Conservation (phyloP, 1,140 invertebrate genomes). For the Listronotus bonariensis region DNA sequence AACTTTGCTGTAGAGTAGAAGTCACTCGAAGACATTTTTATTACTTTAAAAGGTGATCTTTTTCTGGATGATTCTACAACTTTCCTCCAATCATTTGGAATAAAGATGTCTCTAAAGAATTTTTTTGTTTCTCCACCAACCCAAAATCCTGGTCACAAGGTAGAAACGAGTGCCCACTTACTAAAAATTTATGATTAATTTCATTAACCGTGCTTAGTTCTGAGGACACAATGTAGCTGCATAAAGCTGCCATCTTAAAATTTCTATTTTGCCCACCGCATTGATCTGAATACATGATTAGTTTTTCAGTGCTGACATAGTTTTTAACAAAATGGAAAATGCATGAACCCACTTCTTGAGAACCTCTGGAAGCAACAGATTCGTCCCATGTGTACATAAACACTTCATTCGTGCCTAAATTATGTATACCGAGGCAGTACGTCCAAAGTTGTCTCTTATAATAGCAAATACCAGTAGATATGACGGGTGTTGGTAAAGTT, state of each 20-base stretch:
- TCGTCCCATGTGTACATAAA: conserved; percentile 33
- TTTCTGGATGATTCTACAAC: conserved; percentile 24
- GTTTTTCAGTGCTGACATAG: too few species aligned
- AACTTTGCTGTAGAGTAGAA: too few species aligned
- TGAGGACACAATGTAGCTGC: conserved; percentile 21
- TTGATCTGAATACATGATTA: too few species aligned
- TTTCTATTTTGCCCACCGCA: too few species aligned
- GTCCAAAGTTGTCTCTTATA: conserved; percentile 37
- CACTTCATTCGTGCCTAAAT: conserved; percentile 16
- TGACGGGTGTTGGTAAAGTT: conserved; percentile 28
- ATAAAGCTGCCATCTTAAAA: conserved; percentile 22
- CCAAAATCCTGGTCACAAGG: conserved; percentile 38
- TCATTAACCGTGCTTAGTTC: conserved; percentile 20
- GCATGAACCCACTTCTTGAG: too few species aligned
- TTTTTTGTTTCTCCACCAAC: too few species aligned
- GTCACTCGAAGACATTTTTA: too few species aligned
- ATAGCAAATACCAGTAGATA: conserved; percentile 26
- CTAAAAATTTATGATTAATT: conserved; percentile 41
- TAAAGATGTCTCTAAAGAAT: too few species aligned
- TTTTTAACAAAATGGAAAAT: too few species aligned
- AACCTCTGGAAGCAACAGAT: conserved; percentile 29
- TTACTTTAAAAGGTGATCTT: conserved; percentile 15
- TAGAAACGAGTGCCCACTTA: conserved; percentile 35
- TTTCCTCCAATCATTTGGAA: conserved; percentile 31
- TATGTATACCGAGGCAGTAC: conserved; percentile 25